These are phyloP conservation scores for Morpho achilles DNA, from an alignment of 2,888 invertebrate genomes.

Conservation along the genomic window DNA sequence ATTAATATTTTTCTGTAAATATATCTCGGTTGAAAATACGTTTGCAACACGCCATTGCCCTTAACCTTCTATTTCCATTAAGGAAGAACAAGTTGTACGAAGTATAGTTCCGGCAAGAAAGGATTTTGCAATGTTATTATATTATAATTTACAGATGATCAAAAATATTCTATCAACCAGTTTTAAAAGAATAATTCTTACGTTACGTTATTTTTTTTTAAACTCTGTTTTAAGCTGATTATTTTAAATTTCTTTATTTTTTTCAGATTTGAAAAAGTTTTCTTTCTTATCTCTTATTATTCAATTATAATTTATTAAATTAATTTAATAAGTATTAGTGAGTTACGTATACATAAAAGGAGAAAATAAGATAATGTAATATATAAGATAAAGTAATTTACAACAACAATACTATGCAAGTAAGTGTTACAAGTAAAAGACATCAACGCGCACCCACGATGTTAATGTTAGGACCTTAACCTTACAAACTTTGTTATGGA, in stretches of 20 bases:
- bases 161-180: too few relatives aligned
- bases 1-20: too few relatives aligned
- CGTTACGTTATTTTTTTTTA: too few relatives aligned
- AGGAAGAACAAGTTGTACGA: conserved; percentile 1
- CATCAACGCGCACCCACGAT: conserved; percentile 41
- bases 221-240: too few relatives aligned
- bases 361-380: too few relatives aligned
- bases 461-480: too few relatives aligned
- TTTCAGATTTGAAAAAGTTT: background rate
- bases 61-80: conserved; percentile 5
- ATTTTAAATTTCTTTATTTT: too few relatives aligned
- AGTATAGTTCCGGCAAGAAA: conserved; percentile 5
- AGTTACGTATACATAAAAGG: background rate
- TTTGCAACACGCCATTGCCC: background rate
- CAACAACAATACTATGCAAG: background rate
- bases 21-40: background rate
- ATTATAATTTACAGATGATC: background rate
- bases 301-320: background rate
- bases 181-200: too few relatives aligned
- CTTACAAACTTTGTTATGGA: too few relatives aligned
- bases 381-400: too few relatives aligned
- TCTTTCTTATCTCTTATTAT: background rate
- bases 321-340: background rate
- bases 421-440: conserved; percentile 38
- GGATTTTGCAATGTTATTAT: background rate